Evolutionary conservation across 2,888 invertebrate genomes (phyloP).

Genomic region (Phorcus lineatus): DNA sequence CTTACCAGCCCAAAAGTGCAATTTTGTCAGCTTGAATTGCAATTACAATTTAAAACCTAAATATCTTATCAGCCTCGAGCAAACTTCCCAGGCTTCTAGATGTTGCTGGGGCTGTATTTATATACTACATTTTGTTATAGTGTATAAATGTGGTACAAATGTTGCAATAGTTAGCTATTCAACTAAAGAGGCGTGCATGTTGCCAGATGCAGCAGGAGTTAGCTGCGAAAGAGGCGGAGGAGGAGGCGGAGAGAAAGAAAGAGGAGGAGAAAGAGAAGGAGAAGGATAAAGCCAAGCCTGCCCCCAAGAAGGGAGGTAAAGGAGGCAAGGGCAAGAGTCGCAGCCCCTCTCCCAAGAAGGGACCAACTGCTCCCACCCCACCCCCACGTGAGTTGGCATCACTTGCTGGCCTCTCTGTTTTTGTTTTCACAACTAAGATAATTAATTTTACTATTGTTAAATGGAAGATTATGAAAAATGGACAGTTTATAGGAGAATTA

Average conservation of each 20-base stretch:
- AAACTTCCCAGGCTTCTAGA: no score
- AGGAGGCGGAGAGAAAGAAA: conserved; percentile 67
- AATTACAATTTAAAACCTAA: no score
- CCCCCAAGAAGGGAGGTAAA: conserved; percentile 54
- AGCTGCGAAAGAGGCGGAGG: conserved; percentile 70
- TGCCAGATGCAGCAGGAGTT: conserved; percentile 66
- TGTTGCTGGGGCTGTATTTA: no score
- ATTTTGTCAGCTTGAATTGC: no score
- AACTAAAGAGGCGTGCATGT: background rate
- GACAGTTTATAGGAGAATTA: no score
- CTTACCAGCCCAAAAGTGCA: no score
- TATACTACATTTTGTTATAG: no score
- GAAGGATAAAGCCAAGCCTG: conserved; percentile 56
- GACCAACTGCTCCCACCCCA: conserved; percentile 45
- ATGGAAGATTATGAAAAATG: no score
- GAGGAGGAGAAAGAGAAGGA: conserved; percentile 66
- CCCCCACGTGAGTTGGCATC: conserved; percentile 46
- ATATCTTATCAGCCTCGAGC: no score
- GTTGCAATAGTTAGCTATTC: background rate
- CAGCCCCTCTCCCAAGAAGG: conserved; percentile 74
- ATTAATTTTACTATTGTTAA: no score
- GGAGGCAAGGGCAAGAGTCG: conserved; percentile 63
- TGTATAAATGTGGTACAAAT: background rate
- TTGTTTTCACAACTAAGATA: no score
- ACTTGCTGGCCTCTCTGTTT: no score